Percentiles rank a stretch among this genome's conserved stretches.
These are phyloP conservation scores for Platygyra sinensis DNA, from an alignment of 64 coral and sea anemone genomes.

Conservation along the genomic window DNA sequence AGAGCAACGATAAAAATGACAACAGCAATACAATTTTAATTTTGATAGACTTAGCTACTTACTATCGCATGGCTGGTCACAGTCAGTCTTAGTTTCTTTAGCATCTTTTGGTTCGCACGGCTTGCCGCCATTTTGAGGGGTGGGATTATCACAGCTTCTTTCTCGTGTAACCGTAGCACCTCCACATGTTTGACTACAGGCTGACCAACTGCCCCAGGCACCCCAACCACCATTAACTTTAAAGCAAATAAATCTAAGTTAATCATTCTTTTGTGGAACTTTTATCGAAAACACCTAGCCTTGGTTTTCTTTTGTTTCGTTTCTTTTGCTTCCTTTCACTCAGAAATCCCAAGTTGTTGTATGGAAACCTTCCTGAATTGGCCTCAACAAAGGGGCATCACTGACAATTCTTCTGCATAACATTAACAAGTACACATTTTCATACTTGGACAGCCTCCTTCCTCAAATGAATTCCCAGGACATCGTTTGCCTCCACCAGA, in stretches of 20 bases:
- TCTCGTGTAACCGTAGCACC: constrained; percentile 46
- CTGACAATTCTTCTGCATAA: too few relatives aligned
- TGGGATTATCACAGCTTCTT: constrained; percentile 47
- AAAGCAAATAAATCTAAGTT: neutral
- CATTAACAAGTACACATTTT: too few relatives aligned
- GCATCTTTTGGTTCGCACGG: constrained; percentile 41
- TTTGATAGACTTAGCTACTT: neutral
- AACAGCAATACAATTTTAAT: neutral
- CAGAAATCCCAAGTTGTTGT: too few relatives aligned
- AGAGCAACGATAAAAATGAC: too few relatives aligned
- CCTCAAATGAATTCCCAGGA: constrained; percentile 20
- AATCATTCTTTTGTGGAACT: too few relatives aligned
- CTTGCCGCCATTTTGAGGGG: constrained; percentile 37
- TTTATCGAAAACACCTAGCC: too few relatives aligned
- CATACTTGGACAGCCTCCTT: constrained; percentile 39
- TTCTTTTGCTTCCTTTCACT: too few relatives aligned
- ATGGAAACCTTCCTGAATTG: too few relatives aligned
- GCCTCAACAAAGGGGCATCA: too few relatives aligned
- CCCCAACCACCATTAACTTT: constrained; percentile 65
- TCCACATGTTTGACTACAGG: constrained; percentile 61
- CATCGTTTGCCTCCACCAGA: constrained; percentile 43
- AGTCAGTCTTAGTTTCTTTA: constrained; percentile 57
- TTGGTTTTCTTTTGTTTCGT: too few relatives aligned
- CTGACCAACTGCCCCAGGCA: constrained; percentile 45
- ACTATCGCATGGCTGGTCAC: constrained; percentile 59